These are phyloP conservation scores for Carterocephalus palaemon DNA, from an alignment of 2,888 invertebrate genomes.

Conservation along the genomic window DNA sequence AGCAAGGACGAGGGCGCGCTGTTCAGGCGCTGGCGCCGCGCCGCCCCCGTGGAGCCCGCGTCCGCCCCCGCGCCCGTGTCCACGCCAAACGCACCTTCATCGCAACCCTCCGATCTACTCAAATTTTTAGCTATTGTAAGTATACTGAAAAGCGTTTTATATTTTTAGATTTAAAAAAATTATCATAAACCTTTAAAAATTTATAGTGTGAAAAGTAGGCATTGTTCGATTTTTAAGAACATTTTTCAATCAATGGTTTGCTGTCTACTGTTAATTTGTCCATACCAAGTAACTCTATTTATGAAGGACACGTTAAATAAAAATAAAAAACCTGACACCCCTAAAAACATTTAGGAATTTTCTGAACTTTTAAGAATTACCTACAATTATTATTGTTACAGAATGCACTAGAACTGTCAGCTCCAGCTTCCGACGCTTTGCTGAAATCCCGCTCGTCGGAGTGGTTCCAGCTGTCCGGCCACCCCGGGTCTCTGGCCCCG, in stretches of 20 bases:
- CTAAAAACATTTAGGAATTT: no score
- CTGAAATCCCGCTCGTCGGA: slow-evolving; percentile 83
- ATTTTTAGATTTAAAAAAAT: slow-evolving; percentile 1
- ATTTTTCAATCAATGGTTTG: not conserved
- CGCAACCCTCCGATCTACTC: slow-evolving; percentile 75
- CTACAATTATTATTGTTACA: slow-evolving; percentile 67
- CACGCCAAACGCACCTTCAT: slow-evolving; percentile 40
- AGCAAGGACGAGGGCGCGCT: slow-evolving; percentile 67
- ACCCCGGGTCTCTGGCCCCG: slow-evolving; percentile 94
- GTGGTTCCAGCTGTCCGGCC: slow-evolving; percentile 97
- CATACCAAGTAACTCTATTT: no score
- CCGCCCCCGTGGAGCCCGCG: slow-evolving; percentile 48
- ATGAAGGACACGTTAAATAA: no score
- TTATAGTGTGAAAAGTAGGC: slow-evolving; percentile 13
- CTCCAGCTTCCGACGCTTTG: slow-evolving; percentile 92
- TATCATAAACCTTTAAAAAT: slow-evolving; percentile 9
- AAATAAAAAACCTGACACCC: no score
- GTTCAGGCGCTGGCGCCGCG: slow-evolving; percentile 70
- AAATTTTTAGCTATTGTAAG: slow-evolving; percentile 90
- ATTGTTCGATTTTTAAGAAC: not conserved
- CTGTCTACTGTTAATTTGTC: no score
- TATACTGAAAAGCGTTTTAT: slow-evolving; percentile 41
- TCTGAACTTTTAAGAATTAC: not conserved
- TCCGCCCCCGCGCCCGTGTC: slow-evolving; percentile 44
- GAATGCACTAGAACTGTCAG: slow-evolving; percentile 94